A percentile compares a stretch with the other conserved stretches of the same genome.
Evolutionary conservation across 2,888 invertebrate genomes (phyloP).

Genomic region (Oeneis ivallda): DNA sequence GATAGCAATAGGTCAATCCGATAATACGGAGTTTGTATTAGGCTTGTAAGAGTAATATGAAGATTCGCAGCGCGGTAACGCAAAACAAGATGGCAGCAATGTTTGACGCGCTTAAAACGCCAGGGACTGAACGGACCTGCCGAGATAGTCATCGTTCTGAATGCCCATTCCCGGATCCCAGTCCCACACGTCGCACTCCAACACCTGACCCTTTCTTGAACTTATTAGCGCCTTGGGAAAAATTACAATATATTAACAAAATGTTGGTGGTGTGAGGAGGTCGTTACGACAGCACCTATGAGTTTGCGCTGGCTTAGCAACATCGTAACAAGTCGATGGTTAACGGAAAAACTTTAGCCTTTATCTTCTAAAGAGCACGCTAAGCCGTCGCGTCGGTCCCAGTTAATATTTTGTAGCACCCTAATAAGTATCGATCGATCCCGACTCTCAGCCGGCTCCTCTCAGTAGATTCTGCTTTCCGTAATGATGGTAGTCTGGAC

Average conservation of each 20-base stretch:
- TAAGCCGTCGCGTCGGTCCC: too few species aligned
- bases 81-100: conserved; percentile 46
- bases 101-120: conserved; percentile 8
- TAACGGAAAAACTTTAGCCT: too few species aligned
- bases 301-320: too few species aligned
- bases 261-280: not conserved
- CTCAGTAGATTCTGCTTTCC: too few species aligned
- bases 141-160: conserved; percentile 91
- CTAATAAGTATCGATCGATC: too few species aligned
- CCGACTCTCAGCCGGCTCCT: too few species aligned
- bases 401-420: too few species aligned
- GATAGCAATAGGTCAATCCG: not conserved
- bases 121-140: conserved; percentile 84
- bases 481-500: too few species aligned
- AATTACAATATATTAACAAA: conserved; percentile 52
- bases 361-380: too few species aligned
- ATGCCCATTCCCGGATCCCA: conserved; percentile 91
- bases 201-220: conserved; percentile 87
- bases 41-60: conserved; percentile 47
- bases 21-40: not conserved
- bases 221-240: conserved; percentile 87
- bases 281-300: too few species aligned
- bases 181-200: conserved; percentile 90
- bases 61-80: conserved; percentile 47
- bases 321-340: too few species aligned